These are phyloP conservation scores for Delphinapterus leucas DNA, from an alignment of 2,113 vertebrate genomes.

Conservation along the genomic window DNA sequence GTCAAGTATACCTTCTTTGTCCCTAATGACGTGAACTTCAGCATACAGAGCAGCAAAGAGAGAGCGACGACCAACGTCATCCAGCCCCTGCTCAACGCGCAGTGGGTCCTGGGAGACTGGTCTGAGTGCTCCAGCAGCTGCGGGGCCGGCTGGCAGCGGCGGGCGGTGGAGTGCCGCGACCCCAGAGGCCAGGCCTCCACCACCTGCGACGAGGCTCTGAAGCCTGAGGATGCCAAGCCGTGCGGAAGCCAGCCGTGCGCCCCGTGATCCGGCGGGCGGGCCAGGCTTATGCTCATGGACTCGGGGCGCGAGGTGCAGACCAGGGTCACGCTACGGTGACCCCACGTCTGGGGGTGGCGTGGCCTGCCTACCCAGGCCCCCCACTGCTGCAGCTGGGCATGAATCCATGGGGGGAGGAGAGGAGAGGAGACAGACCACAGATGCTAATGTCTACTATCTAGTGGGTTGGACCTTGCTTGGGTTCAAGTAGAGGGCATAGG, in stretches of 20 bases:
- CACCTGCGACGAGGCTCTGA: conserved; percentile 87
- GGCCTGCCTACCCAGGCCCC: conserved; percentile 81
- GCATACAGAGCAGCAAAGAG: conserved; percentile 84
- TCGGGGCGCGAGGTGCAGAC: conserved; percentile 84
- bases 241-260: conserved; percentile 91
- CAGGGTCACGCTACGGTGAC: conserved; percentile 85
- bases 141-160: conserved; percentile 92
- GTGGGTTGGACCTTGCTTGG: conserved; percentile 53
- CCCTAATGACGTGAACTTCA: conserved; percentile 88
- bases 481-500: conserved; percentile 64
- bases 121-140: conserved; percentile 94
- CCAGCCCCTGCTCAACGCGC: conserved; percentile 83
- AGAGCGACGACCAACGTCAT: conserved; percentile 86
- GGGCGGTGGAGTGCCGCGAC: conserved; percentile 91
- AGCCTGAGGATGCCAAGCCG: conserved; percentile 89
- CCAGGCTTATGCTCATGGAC: conserved; percentile 88
- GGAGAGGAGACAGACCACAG: neutral
- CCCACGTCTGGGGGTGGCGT: conserved; percentile 86
- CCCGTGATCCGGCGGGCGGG: conserved; percentile 86
- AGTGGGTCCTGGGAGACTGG: conserved; percentile 95
- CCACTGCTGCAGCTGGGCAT: conserved; percentile 79
- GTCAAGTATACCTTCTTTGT: conserved; percentile 96
- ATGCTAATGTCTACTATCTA: conserved; percentile 41
- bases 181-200: conserved; percentile 84
- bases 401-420: conserved; percentile 44